Evolutionary conservation across 2,113 vertebrate genomes (phyloP).

Genomic region (Nothobranchius kuhntae): DNA sequence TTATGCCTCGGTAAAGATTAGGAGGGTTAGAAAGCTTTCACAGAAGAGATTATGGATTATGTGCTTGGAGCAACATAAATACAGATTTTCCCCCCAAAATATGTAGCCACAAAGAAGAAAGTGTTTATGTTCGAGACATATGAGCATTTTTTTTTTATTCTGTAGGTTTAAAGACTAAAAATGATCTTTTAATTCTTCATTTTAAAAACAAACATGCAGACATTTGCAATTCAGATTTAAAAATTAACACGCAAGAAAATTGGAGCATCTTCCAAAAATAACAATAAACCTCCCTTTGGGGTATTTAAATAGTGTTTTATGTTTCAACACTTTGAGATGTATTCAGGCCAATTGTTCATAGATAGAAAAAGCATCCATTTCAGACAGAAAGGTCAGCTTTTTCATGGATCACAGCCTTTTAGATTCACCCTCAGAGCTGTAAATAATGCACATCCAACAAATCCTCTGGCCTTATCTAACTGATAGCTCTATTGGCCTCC

Average conservation of each 20-base stretch:
- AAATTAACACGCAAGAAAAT: too few relatives aligned
- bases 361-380: constrained; percentile 43
- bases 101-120: constrained; percentile 14
- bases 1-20: constrained; percentile 47
- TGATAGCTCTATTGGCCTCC: constrained; percentile 51
- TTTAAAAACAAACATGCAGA: too few relatives aligned
- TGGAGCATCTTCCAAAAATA: too few relatives aligned
- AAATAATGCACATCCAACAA: constrained; percentile 52
- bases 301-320: constrained; percentile 11
- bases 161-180: too few relatives aligned
- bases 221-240: too few relatives aligned
- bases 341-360: constrained; percentile 47
- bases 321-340: constrained; percentile 37
- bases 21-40: constrained; percentile 48
- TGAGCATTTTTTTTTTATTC: too few relatives aligned
- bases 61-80: constrained; percentile 20
- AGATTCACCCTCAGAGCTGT: constrained; percentile 65
- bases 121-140: too few relatives aligned
- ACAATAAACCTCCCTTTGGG: background rate
- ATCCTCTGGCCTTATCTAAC: constrained; percentile 42
- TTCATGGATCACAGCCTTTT: constrained; percentile 67
- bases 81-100: constrained; percentile 4
- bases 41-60: constrained; percentile 33
- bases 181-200: too few relatives aligned
- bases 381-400: constrained; percentile 69